Evolutionary conservation across 2,888 invertebrate genomes (phyloP).

Genomic region (Pinctada fucata): DNA sequence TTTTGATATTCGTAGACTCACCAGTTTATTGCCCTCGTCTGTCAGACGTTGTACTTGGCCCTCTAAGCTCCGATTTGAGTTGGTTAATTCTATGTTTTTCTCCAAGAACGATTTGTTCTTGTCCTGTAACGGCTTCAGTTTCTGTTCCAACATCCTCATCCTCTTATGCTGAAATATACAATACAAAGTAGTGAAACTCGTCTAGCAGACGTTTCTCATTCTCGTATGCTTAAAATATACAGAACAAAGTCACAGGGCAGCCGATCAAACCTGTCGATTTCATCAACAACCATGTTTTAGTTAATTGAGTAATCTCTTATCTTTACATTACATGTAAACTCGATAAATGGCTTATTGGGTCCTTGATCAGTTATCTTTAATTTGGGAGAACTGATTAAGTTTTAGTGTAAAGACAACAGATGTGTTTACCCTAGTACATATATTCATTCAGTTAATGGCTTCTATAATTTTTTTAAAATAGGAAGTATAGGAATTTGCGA

Average conservation of each 20-base stretch:
- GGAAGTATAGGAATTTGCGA: too few species aligned
- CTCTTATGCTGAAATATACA: constrained; percentile 59
- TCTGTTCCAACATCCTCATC: constrained; percentile 67
- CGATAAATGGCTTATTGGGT: too few species aligned
- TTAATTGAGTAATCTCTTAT: too few species aligned
- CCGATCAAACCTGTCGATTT: not conserved
- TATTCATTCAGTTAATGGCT: too few species aligned
- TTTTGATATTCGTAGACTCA: constrained; percentile 37
- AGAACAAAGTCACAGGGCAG: not conserved
- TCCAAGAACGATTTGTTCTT: constrained; percentile 72
- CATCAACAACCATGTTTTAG: not conserved
- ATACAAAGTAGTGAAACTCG: constrained; percentile 5
- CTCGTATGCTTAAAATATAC: not conserved
- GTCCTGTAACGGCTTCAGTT: constrained; percentile 68
- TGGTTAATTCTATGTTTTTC: constrained; percentile 70
- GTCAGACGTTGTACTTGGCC: constrained; percentile 61
- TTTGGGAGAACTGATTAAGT: too few species aligned
- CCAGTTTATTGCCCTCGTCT: constrained; percentile 68
- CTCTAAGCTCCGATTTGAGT: constrained; percentile 63
- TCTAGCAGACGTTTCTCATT: constrained; percentile 19
- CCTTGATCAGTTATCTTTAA: too few species aligned
- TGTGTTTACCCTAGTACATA: too few species aligned
- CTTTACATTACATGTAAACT: too few species aligned
- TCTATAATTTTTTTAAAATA: too few species aligned
- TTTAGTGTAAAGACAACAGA: too few species aligned